A percentile compares a stretch with the other conserved stretches of the same genome.
Conservation (phyloP, 2,888 invertebrate species). For the Patella caerulea region DNA sequence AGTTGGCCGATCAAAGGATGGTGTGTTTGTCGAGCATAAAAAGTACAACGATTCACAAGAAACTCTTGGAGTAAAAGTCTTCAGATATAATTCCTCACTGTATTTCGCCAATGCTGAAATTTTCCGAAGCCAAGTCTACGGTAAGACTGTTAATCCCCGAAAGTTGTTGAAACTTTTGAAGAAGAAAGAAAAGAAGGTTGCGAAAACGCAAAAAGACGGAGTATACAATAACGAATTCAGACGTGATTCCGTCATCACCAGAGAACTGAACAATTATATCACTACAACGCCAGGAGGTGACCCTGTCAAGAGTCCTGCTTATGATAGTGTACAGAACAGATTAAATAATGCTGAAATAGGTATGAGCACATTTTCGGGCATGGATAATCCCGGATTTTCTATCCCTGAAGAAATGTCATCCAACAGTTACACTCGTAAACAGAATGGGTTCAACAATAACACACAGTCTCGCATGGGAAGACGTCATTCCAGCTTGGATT, state of each 20-base stretch:
- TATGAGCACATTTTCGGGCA: slow-evolving; percentile 31
- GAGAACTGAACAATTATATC: slow-evolving; percentile 24
- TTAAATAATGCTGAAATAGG: slow-evolving; percentile 13
- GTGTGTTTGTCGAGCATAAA: slow-evolving; percentile 54
- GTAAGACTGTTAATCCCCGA: slow-evolving; percentile 61
- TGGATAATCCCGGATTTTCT: slow-evolving; percentile 43
- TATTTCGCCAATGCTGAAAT: slow-evolving; percentile 69
- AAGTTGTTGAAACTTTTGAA: slow-evolving; percentile 59
- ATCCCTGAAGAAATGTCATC: slow-evolving; percentile 35
- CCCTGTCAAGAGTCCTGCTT: slow-evolving; percentile 15
- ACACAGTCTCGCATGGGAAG: slow-evolving; percentile 26
- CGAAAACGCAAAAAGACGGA: slow-evolving; percentile 14
- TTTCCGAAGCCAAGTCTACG: slow-evolving; percentile 63
- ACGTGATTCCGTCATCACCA: slow-evolving; percentile 34
- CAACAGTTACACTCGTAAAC: slow-evolving; percentile 18
- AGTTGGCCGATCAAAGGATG: slow-evolving; percentile 57
- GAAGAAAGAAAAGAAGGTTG: slow-evolving; percentile 48
- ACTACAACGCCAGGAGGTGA: slow-evolving; percentile 18
- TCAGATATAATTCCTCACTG: slow-evolving; percentile 64
- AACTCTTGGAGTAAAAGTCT: slow-evolving; percentile 60
- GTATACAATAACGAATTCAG: slow-evolving; percentile 17
- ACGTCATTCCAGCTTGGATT: slow-evolving; percentile 32
- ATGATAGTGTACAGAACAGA: neutral
- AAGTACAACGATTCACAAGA: slow-evolving; percentile 56
- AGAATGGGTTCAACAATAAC: slow-evolving; percentile 23